Base-by-base conservation (phyloP, 2,797 vertebrate species). In the Takifugu rubripes region DNA sequence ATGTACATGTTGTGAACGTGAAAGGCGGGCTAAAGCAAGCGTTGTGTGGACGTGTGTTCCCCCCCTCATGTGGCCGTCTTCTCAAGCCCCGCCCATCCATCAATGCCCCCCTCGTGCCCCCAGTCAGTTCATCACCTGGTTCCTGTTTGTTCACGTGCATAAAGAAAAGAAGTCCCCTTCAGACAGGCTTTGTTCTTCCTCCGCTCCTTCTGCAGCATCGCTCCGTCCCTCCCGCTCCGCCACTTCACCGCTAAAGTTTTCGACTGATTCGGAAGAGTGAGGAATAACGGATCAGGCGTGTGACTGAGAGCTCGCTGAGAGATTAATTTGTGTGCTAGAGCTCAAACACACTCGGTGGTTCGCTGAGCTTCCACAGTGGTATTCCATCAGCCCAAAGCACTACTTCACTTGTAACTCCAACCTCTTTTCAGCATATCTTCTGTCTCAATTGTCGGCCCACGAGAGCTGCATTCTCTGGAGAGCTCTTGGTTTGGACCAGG, bases 161-260 rank as follows among this genome's bases (percentile, higher is more conserved):
- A 86, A 87, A 88, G 87, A 89, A 89, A 91, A 88, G 86, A 88
- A 86, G 84, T 52, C 77, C 72, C 82, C 87, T 92, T 91, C 89
- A 74, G 86, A 88, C 82, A 89, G 83, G 82, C 81, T 79, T 79
- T 74, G 78, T 70, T 70, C 57, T 48, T 61, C 26, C 62, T 43
- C 64, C 17, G 52, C 51, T 17, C 25, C 33, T 58, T 51, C 40
- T 50, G 55, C 31, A 16, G 53, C 63, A 45, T 54, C 59, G 58
- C 50, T 44, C 15, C n/a, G 5, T 42, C 42, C 45, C 40, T 17
- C 49, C 16, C 40, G 25, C 59, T 25, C 55, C 31, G 59, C 29
- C 54, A 44, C 36, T 76, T 71, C 64, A 60, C 67, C 25, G 69
- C 40, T 57, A 58, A 72, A 47, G 61, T 21, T 21, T 21, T 21